Evolutionary conservation across 2,797 vertebrate species (phyloP), one percentile per base, ranked within the genome.

Genomic region (Acanthurus lineatus): DNA sequence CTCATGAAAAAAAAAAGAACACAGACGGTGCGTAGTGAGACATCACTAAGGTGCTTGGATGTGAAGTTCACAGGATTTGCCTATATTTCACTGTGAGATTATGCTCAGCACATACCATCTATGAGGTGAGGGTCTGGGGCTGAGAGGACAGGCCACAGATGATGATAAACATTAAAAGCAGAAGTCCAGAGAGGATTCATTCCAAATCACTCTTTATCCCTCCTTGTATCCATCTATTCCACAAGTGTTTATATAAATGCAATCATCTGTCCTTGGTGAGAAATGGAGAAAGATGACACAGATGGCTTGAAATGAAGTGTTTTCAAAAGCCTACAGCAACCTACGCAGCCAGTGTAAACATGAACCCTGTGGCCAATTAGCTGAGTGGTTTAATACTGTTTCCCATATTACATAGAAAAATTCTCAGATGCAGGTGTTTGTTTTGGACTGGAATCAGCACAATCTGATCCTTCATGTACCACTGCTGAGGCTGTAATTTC

Each of bases 261-360:
- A 35, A 42, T 48, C 11, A 28, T 62, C 67, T 72, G 56, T 56
- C 70, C 22, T 66, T 12, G 25, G 66, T 44, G 70, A 64, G n/a
- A 47, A 45, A 64, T 6, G 47, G 60, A 76, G 65, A 16, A 4
- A 73, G 25, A 69, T 22, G n/a, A 71, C 77, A 77, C 76, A 79
- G 69, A 82, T 73, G 66, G 62, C 60, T 58, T 4, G 15, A 53
- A 74, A 45, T 52, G 53, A 72, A 63, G 49, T 47, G 56, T 52
- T 68, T 49, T 70, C 2, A 70, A 56, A 73, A 35, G 57, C 52
- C 28, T 59, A 57, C 19, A 20, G 17, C 71, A 72, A 64, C 64
- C 69, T 42, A 65, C 76, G 61, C 65, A 69, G 61, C 49, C 71
- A 42, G 63, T 20, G 79, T 66, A 84, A 73, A 84, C 71, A 77